Base-by-base conservation (phyloP, 1,140 invertebrate species). In the Drosophila yakuba region DNA sequence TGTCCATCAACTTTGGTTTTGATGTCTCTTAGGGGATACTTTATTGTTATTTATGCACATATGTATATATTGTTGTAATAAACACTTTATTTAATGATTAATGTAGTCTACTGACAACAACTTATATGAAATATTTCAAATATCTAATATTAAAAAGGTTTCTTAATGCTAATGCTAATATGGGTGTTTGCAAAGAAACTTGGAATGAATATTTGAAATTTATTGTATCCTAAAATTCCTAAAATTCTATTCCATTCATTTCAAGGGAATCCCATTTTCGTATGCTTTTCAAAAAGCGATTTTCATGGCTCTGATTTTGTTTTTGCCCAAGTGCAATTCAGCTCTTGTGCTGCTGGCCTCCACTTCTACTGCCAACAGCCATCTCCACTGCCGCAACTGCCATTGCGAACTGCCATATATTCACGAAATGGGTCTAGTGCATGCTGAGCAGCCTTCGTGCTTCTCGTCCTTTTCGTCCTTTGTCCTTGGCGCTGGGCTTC, bases 381-480 rank as follows among this genome's bases (percentile, higher is more conserved):
- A 44, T 11, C 15, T 32, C 20, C 25, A 23, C 15, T 20, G n/a
- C 56, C 57, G 25, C 47, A 55, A 47, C 52, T 61, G 25, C 39
- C 2, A n/a, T 3, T 32, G 7, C 32, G 32, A 32, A n/a, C 47
- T 48, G 47, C 25, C 47, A 71, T 58, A 25, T 44, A 71, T 71
- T n/a, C 44, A 57, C 67, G 78, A 85, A 84, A 80, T 78, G 83
- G 75, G 78, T 78, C 74, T 76, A 78, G 74, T 86, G 83, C 83
- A 86, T 79, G 82, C 78, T 78, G 74, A 51, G 63, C 78, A 86
- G 67, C 50, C 45, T 43, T 56, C 61, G 72, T 75, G 47, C 71
- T 74, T 54, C 48, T 52, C 64, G 64, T 75, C 52, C 71, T 74
- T 54, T 41, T 52, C 64, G 64, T 75, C 38, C 80, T 71, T 59